A percentile compares a stretch with the other conserved stretches of the same genome.
These are phyloP conservation scores for Drosophila cracens DNA, from an alignment of 2,888 invertebrate genomes.

Conservation along the genomic window DNA sequence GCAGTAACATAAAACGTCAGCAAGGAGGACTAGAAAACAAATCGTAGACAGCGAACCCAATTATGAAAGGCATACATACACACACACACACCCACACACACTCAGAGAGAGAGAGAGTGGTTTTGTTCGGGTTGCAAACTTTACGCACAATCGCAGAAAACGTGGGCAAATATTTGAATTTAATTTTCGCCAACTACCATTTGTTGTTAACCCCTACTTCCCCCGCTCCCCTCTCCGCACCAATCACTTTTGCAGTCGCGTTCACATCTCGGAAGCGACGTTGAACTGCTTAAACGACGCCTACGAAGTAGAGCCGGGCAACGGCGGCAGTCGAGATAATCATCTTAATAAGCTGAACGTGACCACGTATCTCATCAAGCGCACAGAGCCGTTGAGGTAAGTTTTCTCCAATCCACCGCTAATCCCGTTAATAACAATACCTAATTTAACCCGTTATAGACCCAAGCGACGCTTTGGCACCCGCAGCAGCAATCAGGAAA, in stretches of 20 bases:
- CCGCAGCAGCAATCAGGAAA: slow-evolving; percentile 64
- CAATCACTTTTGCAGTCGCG: slow-evolving; percentile 88
- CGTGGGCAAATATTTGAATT: slow-evolving; percentile 77
- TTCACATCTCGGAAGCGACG: slow-evolving; percentile 97
- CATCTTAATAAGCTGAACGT: slow-evolving; percentile 94
- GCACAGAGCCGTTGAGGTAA: slow-evolving; percentile 90
- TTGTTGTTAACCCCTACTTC: slow-evolving; percentile 13
- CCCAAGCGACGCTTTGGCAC: slow-evolving; percentile 84
- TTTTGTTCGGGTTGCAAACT: slow-evolving; percentile 26
- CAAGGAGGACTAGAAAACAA: slow-evolving; percentile 33
- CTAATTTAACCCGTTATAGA: slow-evolving; percentile 50
- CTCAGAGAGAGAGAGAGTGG: slow-evolving; percentile 2
- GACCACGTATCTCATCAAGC: slow-evolving; percentile 94
- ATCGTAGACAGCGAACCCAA: slow-evolving; percentile 55
- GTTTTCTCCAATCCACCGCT: slow-evolving; percentile 11
- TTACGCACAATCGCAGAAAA: slow-evolving; percentile 65
- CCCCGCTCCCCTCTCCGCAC: neutral
- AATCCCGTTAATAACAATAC: slow-evolving; percentile 9
- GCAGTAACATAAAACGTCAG: slow-evolving; percentile 13
- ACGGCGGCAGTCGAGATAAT: slow-evolving; percentile 92
- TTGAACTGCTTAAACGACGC: slow-evolving; percentile 93
- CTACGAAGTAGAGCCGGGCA: slow-evolving; percentile 97
- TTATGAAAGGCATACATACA: slow-evolving; percentile 58
- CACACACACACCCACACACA: neutral
- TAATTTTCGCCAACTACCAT: slow-evolving; percentile 71